Evolutionary conservation across 2,888 invertebrate genomes (phyloP), one percentile per base, ranked within the genome.

Genomic region (Coelogynopora nodosa): DNA sequence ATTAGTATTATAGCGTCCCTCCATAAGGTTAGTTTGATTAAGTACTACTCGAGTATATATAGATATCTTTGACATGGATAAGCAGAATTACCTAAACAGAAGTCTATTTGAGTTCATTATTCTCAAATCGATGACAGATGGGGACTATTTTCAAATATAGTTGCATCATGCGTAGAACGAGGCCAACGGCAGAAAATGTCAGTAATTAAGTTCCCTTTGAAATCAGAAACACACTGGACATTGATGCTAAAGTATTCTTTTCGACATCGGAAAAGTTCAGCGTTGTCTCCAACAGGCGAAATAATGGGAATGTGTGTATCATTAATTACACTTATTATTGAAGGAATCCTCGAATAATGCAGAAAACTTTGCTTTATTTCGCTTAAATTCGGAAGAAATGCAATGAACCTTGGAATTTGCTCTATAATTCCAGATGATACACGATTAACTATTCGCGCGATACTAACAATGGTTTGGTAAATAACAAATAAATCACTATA

Each of bases 191-290:
- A n/a, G n/a, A n/a, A n/a, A n/a, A n/a, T n/a, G n/a, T n/a, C n/a
- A n/a, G n/a, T n/a, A n/a, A n/a, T n/a, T n/a, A n/a, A n/a, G n/a
- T n/a, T n/a, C n/a, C n/a, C n/a, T n/a, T n/a, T n/a, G n/a, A n/a
- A n/a, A n/a, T n/a, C n/a, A n/a, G n/a, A 74, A 74, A 74, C 74
- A 74, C 74, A 74, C 23, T 74, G 74, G 74, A 74, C 74, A 26
- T 74, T 74, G 23, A 74, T 74, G 23, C 74, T 49, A 49, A 49
- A 49, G 18, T 49, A 49, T 10, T 18, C 49, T 74, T 74, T 74
- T 74, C 74, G 74, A 74, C 74, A 74, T 74, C 23, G 74, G 23
- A 74, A 74, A 74, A 74, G 74, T 74, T 74, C 74, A 13, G 74
- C 74, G 74, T 74, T 74, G 74, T 74, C 74, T 74, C 74, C 74